phyloP scores from a whole-genome alignment of 2,113 vertebrate species.

The Hypocryptadius cinnamomeus region DNA sequence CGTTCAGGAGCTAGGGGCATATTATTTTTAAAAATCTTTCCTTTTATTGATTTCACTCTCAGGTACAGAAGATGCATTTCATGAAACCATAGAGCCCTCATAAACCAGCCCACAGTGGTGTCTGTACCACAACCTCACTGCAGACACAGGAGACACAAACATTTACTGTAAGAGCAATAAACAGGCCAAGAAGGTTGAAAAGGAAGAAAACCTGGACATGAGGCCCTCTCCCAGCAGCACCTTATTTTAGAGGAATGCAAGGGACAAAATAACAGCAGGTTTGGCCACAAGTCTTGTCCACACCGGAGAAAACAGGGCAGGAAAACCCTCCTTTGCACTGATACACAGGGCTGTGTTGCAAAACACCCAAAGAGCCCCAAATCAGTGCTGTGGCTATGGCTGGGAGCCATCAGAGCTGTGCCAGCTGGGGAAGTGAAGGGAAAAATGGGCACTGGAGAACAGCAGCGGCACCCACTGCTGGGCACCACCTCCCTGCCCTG shows the following conservation, averaged over 20 bases:
- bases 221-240: neutral
- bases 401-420: neutral
- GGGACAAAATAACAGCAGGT: neutral
- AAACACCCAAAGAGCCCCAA: neutral
- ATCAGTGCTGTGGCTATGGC: neutral
- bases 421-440: neutral
- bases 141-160: neutral
- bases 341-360: neutral
- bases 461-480: neutral
- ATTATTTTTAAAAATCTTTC: neutral
- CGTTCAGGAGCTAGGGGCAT: neutral
- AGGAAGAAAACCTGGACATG: neutral
- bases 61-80: neutral
- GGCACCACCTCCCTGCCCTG: neutral
- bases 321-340: neutral
- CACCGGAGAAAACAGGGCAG: neutral
- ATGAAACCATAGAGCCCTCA: neutral
- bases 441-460: neutral
- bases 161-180: slow-evolving; percentile 16
- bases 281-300: neutral
- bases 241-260: neutral
- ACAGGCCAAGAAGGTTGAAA: neutral
- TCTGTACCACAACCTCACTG: neutral
- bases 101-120: neutral
- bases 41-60: neutral